Percentiles rank a stretch among this genome's conserved stretches.
These are phyloP conservation scores for Ericerus pela DNA, from an alignment of 1,140 invertebrate genomes.

Conservation along the genomic window DNA sequence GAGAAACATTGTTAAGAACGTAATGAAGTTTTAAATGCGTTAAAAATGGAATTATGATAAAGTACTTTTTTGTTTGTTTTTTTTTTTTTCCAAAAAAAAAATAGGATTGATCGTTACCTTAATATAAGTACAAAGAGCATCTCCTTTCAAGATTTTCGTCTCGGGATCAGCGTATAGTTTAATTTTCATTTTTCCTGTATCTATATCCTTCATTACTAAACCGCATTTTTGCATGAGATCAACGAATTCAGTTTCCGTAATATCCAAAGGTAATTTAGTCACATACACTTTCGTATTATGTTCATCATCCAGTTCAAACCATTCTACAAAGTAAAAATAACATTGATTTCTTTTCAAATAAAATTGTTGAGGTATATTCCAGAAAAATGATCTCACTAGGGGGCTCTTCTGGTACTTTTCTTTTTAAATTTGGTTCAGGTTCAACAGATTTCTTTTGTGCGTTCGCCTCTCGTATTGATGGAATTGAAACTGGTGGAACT, in stretches of 20 bases:
- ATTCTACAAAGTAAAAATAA: constrained; percentile 36
- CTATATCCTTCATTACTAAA: constrained; percentile 77
- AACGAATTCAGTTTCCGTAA: constrained; percentile 76
- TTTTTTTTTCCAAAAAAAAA: neutral
- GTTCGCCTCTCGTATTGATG: neutral
- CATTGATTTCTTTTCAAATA: neutral
- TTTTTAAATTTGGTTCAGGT: constrained; percentile 28
- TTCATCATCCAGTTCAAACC: constrained; percentile 88
- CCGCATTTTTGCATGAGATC: constrained; percentile 93
- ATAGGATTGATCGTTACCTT: constrained; percentile 43
- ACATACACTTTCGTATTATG: constrained; percentile 97
- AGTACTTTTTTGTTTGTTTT: neutral
- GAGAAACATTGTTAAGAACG: neutral
- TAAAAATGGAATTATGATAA: neutral
- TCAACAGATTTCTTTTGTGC: constrained; percentile 26
- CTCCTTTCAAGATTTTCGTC: constrained; percentile 79
- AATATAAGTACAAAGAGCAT: constrained; percentile 93
- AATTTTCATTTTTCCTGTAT: constrained; percentile 71
- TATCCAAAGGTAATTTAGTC: constrained; percentile 73
- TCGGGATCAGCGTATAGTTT: constrained; percentile 82
- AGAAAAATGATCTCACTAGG: constrained; percentile 26
- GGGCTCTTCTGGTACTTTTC: constrained; percentile 34
- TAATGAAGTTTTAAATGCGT: neutral
- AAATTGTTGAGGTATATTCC: neutral
- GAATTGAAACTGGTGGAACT: constrained; percentile 1